Conservation (phyloP, 2,888 invertebrate species). For the Clanis bilineata region DNA sequence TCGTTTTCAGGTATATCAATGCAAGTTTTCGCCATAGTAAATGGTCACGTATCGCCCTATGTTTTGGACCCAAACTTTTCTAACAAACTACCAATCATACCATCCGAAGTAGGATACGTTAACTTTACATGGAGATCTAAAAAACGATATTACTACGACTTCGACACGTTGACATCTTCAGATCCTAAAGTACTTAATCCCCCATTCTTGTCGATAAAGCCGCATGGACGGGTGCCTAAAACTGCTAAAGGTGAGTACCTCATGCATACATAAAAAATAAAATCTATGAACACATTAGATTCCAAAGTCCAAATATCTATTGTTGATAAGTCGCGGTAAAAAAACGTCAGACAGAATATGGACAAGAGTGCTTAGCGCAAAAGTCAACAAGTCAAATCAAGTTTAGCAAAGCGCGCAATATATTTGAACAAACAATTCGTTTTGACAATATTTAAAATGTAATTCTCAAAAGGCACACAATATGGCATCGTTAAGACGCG, state of each 20-base stretch:
- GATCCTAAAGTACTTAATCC: conserved; percentile 92
- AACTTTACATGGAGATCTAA: conserved; percentile 96
- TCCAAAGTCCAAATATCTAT: neutral
- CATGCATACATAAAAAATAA: neutral
- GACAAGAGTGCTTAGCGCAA: neutral
- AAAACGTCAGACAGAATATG: neutral
- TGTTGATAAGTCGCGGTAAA: neutral
- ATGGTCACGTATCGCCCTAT: conserved; percentile 92
- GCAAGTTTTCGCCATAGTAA: conserved; percentile 94
- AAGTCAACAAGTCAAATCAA: neutral
- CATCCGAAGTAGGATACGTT: conserved; percentile 94
- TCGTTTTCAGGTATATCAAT: conserved; percentile 87
- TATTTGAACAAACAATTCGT: neutral
- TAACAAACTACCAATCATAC: conserved; percentile 93
- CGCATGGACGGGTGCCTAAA: conserved; percentile 92
- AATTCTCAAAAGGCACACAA: neutral
- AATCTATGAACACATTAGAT: neutral
- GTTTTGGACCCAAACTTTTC: conserved; percentile 95
- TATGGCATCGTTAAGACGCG: neutral
- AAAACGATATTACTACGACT: conserved; percentile 92
- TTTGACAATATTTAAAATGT: neutral
- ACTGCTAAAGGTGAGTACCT: conserved; percentile 87
- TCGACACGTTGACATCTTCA: conserved; percentile 91
- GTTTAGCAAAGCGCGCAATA: neutral
- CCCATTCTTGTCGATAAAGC: conserved; percentile 93